Conservation (phyloP, 1,140 invertebrate genomes). For the Dendrolimus kikuchii region DNA sequence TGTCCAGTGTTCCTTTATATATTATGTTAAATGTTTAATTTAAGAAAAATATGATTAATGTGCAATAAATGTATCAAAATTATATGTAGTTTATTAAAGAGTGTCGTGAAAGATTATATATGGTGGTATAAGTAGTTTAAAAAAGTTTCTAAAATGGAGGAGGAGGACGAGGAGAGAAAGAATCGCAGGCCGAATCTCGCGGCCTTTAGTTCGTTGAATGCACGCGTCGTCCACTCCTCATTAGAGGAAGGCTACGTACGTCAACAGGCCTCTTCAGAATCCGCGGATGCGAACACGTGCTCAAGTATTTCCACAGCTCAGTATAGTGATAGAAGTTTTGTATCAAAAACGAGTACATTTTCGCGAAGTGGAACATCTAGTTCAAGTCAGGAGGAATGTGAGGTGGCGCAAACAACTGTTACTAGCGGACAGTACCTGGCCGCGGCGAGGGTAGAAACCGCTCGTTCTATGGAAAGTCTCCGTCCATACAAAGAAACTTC, state of each 20-base stretch:
- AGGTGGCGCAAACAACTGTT: constrained; percentile 65
- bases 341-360: constrained; percentile 74
- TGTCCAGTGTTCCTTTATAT: constrained; percentile 64
- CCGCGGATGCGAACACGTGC: constrained; percentile 50
- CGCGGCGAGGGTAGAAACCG: constrained; percentile 74
- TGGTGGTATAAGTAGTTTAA: constrained; percentile 28
- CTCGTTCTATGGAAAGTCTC: constrained; percentile 81
- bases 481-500: constrained; percentile 70
- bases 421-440: constrained; percentile 74
- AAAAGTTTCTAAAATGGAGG: constrained; percentile 67
- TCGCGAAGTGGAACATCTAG: constrained; percentile 76
- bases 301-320: constrained; percentile 61
- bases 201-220: constrained; percentile 50
- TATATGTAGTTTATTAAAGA: constrained; percentile 41
- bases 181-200: constrained; percentile 46
- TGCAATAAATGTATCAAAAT: constrained; percentile 54
- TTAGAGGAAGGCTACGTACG: constrained; percentile 43
- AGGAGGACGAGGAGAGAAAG: constrained; percentile 72
- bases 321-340: constrained; percentile 68
- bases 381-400: constrained; percentile 81
- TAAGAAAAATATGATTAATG: constrained; percentile 36
- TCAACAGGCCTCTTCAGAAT: constrained; percentile 54
- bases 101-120: constrained; percentile 34
- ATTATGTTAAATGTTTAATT: constrained; percentile 43
- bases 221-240: constrained; percentile 54